phyloP scores from a whole-genome alignment of 2,797 vertebrate genomes.

The Bovichtus diacanthus region DNA sequence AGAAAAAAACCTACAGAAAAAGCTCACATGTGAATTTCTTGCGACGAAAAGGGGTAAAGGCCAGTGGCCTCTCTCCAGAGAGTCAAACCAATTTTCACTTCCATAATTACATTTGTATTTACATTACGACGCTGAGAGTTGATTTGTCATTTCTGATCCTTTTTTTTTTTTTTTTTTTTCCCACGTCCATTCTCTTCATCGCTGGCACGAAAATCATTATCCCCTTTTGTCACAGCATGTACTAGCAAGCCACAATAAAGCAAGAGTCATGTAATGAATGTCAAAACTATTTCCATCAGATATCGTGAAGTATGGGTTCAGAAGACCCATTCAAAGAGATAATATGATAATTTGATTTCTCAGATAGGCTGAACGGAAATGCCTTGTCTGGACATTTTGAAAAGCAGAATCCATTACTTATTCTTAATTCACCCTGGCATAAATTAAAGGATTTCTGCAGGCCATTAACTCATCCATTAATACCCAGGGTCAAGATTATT shows the following conservation, averaged over 20 bases:
- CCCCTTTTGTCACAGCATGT: constrained; percentile 82
- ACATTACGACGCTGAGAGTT: constrained; percentile 71
- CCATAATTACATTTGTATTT: constrained; percentile 82
- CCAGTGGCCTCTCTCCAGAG: constrained; percentile 53
- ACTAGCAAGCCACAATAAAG: constrained; percentile 84
- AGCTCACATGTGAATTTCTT: constrained; percentile 27
- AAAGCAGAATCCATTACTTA: constrained; percentile 89
- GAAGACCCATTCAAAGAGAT: constrained; percentile 86
- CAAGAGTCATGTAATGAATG: constrained; percentile 85
- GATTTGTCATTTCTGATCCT: constrained; percentile 77
- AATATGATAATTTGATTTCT: constrained; percentile 89
- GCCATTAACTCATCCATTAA: constrained; percentile 90
- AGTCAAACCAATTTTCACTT: constrained; percentile 80
- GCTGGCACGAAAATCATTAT: constrained; percentile 78
- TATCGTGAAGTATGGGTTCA: constrained; percentile 85
- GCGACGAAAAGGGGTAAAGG: constrained; percentile 52
- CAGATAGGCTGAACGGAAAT: constrained; percentile 87
- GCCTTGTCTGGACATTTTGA: constrained; percentile 86
- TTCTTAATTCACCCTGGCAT: constrained; percentile 88
- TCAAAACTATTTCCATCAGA: constrained; percentile 86
- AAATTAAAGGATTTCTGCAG: constrained; percentile 89
- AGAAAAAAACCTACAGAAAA: background rate
- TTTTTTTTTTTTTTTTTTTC: constrained; percentile 29
- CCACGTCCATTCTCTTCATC: constrained; percentile 64
- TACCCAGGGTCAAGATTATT: constrained; percentile 88